Evolutionary conservation across 2,888 invertebrate genomes (phyloP), one percentile per base, ranked within the genome.

Genomic region (Tillus elongatus): DNA sequence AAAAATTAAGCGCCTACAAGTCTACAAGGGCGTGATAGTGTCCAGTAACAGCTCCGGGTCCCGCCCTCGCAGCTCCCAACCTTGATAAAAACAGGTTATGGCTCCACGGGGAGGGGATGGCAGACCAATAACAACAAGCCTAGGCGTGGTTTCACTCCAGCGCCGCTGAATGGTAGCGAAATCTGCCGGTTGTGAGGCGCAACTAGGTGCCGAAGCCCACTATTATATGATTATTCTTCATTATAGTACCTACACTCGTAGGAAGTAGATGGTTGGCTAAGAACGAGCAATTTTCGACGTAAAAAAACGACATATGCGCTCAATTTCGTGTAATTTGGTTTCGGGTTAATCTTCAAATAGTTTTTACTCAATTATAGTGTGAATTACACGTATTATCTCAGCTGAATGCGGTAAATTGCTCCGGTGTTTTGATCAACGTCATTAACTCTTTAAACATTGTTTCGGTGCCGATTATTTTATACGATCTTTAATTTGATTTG

Each of bases 191-290:
- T 45, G 53, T 54, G 52, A 54, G 55, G 54, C 42, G 47, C 56
- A 66, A 64, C 64, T 60, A 56, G 49, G 47, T 41, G 45, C 57
- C 56, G 57, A 56, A 64, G 63, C 61, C 59, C 49, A 61, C 67
- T 65, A 67, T 67, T 67, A 67, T 65, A 66, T 66, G 66, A 67
- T 67, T 67, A 67, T 64, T 62, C 64, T 65, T 67, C 67, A 67
- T 67, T 67, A 66, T 66, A 65, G 66, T 65, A 57, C 60, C 64
- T 67, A 66, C 67, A 55, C 58, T 64, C 66, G 65, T 63, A 63
- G 64, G 63, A 64, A 64, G 64, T 66, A 65, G 66, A 66, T 64
- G 66, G 63, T 63, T 61, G 61, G 55, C 53, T 56, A 45, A 49
- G 53, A 60, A 58, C 58, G 60, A 58, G 59, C 59, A 65, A 66